These are phyloP conservation scores for Pocota personata DNA, from an alignment of 2,888 invertebrate genomes.

Conservation along the genomic window DNA sequence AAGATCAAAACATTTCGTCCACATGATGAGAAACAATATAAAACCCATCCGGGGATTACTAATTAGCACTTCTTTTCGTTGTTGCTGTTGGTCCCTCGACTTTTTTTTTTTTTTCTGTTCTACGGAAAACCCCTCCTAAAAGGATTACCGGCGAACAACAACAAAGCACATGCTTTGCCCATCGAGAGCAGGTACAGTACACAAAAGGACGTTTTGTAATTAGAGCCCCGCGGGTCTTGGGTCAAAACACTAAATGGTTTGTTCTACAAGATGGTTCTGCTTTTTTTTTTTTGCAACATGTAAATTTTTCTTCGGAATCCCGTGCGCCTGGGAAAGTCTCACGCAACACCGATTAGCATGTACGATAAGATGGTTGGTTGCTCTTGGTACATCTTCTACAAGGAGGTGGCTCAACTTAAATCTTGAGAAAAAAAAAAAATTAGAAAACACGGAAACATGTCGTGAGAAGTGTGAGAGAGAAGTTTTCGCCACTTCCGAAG, in stretches of 20 bases:
- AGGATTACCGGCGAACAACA: slow-evolving; percentile 39
- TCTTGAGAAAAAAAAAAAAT: not conserved
- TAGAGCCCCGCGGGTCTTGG: slow-evolving; percentile 32
- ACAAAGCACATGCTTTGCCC: not conserved
- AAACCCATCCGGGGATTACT: slow-evolving; percentile 47
- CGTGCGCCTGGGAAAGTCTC: slow-evolving; percentile 28
- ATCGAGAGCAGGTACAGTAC: slow-evolving; percentile 29
- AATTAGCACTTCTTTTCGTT: slow-evolving; percentile 34
- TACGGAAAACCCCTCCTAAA: slow-evolving; percentile 23
- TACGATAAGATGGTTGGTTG: slow-evolving; percentile 15
- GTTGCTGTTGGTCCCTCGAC: not conserved
- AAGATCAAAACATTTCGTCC: slow-evolving; percentile 39
- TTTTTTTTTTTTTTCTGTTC: not conserved
- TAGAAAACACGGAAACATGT: slow-evolving; percentile 15
- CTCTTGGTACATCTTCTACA: not conserved
- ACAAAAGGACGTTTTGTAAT: slow-evolving; percentile 50
- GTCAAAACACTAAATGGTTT: slow-evolving; percentile 52
- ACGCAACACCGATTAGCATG: slow-evolving; percentile 37
- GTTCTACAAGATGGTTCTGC: slow-evolving; percentile 41
- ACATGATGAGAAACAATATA: slow-evolving; percentile 20
- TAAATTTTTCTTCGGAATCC: slow-evolving; percentile 14
- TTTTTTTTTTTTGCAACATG: slow-evolving; percentile 15
- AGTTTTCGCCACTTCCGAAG: slow-evolving; percentile 4
- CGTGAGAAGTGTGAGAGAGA: slow-evolving; percentile 19
- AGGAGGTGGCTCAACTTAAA: not conserved